Evolutionary conservation across 2,113 vertebrate species (phyloP).

Genomic region (Anthoscopus minutus): DNA sequence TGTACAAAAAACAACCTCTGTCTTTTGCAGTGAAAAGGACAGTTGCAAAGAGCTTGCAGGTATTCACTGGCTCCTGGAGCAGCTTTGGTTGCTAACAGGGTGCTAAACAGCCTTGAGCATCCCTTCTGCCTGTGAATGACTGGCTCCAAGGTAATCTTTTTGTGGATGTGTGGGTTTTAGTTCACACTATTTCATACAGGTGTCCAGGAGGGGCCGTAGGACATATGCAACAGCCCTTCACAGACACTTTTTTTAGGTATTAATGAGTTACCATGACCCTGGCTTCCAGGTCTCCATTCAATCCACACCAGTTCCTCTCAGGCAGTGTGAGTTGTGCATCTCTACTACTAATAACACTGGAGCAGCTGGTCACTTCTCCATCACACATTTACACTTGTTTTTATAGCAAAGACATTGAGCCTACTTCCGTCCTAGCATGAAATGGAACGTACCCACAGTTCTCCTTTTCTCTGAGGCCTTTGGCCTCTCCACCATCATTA

Average conservation of each 20-base stretch:
- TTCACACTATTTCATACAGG: background rate
- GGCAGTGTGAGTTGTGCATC: background rate
- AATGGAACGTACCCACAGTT: background rate
- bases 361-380: background rate
- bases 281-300: background rate
- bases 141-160: background rate
- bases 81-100: background rate
- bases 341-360: background rate
- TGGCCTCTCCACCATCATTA: background rate
- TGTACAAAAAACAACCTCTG: background rate
- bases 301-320: background rate
- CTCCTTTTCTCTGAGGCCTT: background rate
- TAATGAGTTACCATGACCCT: background rate
- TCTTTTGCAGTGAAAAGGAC: background rate
- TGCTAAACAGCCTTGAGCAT: background rate
- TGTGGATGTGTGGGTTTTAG: background rate
- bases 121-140: background rate
- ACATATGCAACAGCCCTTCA: background rate
- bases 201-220: background rate
- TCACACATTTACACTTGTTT: background rate
- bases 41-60: background rate
- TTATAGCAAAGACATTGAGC: background rate
- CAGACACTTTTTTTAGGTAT: background rate
- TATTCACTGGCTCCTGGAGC: background rate
- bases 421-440: background rate